Percentiles rank a stretch among this genome's conserved stretches.
Conservation (phyloP, 64 coral and sea anemone genomes). For the Astreopora myriophthalma region DNA sequence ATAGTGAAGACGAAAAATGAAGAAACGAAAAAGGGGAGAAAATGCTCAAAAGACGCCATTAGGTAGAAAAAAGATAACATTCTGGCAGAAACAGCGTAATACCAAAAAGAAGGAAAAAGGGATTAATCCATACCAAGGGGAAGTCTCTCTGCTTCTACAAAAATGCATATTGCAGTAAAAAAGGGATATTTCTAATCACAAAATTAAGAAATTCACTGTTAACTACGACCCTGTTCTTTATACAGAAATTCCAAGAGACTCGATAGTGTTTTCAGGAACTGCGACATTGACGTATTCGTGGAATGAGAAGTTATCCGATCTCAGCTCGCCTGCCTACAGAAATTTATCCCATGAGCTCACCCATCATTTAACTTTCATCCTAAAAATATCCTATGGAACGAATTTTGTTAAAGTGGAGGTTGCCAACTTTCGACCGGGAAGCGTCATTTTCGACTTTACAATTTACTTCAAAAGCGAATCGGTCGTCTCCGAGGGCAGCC, state of each 20-base stretch:
- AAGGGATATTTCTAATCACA: too few relatives aligned
- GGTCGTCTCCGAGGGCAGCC: background rate
- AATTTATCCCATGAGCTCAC: background rate
- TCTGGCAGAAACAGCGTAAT: too few relatives aligned
- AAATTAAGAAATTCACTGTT: too few relatives aligned
- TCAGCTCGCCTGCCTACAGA: background rate
- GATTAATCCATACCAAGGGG: too few relatives aligned
- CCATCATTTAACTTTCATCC: background rate
- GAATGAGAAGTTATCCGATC: background rate
- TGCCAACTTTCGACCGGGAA: background rate
- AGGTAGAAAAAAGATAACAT: too few relatives aligned
- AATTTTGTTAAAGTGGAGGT: background rate
- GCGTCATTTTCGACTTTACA: conserved; percentile 10
- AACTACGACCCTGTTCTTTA: background rate
- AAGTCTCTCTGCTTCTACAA: too few relatives aligned
- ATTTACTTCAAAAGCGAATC: background rate
- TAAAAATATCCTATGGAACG: background rate
- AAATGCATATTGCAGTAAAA: too few relatives aligned
- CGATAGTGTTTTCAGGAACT: background rate
- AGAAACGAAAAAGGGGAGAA: too few relatives aligned
- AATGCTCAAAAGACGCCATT: too few relatives aligned
- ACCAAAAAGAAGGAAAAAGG: too few relatives aligned
- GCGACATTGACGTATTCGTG: background rate
- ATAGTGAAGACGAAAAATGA: too few relatives aligned
- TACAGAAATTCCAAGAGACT: background rate